Base-by-base conservation (phyloP, 2,888 invertebrate species). In the Lasioglossum pauxillum region DNA sequence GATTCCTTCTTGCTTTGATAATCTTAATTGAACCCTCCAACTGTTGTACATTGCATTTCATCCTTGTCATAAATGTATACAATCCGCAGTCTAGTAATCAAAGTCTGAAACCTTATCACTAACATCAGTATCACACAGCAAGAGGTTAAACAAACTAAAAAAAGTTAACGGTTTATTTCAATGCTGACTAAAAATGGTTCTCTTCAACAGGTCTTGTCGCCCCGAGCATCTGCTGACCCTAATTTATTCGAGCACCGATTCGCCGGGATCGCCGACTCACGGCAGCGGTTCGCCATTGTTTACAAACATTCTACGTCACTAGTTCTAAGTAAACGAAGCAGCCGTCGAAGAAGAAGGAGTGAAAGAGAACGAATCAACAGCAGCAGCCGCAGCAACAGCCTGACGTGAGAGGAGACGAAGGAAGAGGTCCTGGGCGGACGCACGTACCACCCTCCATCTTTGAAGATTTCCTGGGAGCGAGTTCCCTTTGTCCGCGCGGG, bases 401-500 rank as follows among this genome's bases (percentile, higher is more conserved):
- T 60, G 53, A 31, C 41, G 44, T 31, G 27, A 64, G 46, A 78
- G 60, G 78, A 77, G 60, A 80, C 71, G 83, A 85, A 83, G 31
- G 27, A 60, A 64, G 60, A 64, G 60, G 60, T 27, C 60, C 60
- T 31, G 31, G 31, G 60, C 60, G 60, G 38, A 67, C 49, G 67
- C 67, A 35, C 38, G 23, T 19, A 38, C 90, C 88, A 89, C 90
- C 91, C 89, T 87, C 91, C 85, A 82, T 81, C 84, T 69, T 67
- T 64, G 73, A 83, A 86, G 90, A 89, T 89, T 89, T 90, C 86
- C 89, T 88, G 90, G 86, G 88, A 86, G 90, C 91, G 88, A 87
- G 88, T 89, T 90, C 85, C 88, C 93, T 93, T 93, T 93, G 92
- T 94, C 87, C 90, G 91, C 84, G 78, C 89, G 90, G 85, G 86